Evolutionary conservation across 2,113 vertebrate genomes (phyloP), one percentile per base, ranked within the genome.

Genomic region (Cebidichthys violaceus): DNA sequence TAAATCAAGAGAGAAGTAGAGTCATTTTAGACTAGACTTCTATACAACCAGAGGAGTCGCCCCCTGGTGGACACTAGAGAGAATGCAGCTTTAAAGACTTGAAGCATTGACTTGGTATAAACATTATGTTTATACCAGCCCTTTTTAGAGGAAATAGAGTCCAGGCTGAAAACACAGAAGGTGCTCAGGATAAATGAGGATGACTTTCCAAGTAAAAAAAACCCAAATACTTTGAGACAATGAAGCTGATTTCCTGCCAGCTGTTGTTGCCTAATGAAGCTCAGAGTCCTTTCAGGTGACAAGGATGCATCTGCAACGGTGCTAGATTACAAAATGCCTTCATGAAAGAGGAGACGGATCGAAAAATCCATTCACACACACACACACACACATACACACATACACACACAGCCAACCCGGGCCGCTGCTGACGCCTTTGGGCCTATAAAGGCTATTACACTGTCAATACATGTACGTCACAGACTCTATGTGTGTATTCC

Each of bases 401-500:
- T 67, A 31, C 18, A 29, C 8, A 2, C 64, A 6, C 55, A 39
- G 35, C 35, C 29, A 13, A 18, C 55, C 45, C 67, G 50, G 59
- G 24, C 31, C 35, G 0, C 70, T 57, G 13, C 41, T 59, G 72
- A 68, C 52, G 22, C 65, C 37, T 65, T 37, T 61, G 61, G 73
- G 79, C 50, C 39, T 7, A 2, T 54, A 20, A 27, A 52, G 60
- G 37, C 54, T 45, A 24, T 37, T 50, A 76, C 61, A 11, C 60
- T 31, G 75, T 87, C 82, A 68, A 70, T 80, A 71, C 43, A 62
- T 17, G 70, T 45, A 64, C 50, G 55, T 89, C 89, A 91, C 69
- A 50, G 74, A 73, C 66, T 71, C 68, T 24, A 31, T 80, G 73
- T 6, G 31, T 71, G 77, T 66, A 20, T 62, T 82, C 84, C 80